A percentile compares a stretch with the other conserved stretches of the same genome.
These are phyloP conservation scores for Horisme vitalbata DNA, from an alignment of 2,888 invertebrate species.

Conservation along the genomic window DNA sequence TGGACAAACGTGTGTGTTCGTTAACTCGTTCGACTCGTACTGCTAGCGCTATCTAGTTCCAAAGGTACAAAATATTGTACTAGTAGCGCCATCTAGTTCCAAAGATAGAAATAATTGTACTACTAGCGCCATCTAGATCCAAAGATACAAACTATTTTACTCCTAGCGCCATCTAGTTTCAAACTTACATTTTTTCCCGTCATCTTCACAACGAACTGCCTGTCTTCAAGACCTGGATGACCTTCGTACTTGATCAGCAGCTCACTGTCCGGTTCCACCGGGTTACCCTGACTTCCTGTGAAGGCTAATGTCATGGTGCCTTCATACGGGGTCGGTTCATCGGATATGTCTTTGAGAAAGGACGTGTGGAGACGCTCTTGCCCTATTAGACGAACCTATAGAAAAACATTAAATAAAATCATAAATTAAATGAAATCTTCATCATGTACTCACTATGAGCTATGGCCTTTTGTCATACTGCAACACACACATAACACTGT, in stretches of 20 bases:
- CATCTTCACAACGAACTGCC: slow-evolving; percentile 49
- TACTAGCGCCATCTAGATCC: neutral
- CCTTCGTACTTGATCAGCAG: slow-evolving; percentile 55
- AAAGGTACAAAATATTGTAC: too few species aligned
- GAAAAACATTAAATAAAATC: slow-evolving; percentile 40
- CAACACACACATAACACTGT: too few species aligned
- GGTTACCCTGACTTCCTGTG: slow-evolving; percentile 31
- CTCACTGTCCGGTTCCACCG: slow-evolving; percentile 38
- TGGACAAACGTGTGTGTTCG: too few species aligned
- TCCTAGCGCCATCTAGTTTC: neutral
- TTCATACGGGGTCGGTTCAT: slow-evolving; percentile 54
- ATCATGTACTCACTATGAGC: too few species aligned
- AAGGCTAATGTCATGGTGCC: slow-evolving; percentile 50
- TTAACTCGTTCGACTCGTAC: too few species aligned
- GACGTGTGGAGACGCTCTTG: slow-evolving; percentile 53
- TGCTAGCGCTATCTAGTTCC: too few species aligned
- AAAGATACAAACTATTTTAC: neutral
- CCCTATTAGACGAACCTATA: slow-evolving; percentile 58
- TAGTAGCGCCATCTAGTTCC: too few species aligned
- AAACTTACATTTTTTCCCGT: slow-evolving; percentile 56
- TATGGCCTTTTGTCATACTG: too few species aligned
- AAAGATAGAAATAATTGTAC: too few species aligned
- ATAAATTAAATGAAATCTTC: neutral
- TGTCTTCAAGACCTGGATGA: slow-evolving; percentile 41
- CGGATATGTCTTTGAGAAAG: slow-evolving; percentile 51